phyloP scores from a whole-genome alignment of 2,113 vertebrate species.

The Pluvialis apricaria region DNA sequence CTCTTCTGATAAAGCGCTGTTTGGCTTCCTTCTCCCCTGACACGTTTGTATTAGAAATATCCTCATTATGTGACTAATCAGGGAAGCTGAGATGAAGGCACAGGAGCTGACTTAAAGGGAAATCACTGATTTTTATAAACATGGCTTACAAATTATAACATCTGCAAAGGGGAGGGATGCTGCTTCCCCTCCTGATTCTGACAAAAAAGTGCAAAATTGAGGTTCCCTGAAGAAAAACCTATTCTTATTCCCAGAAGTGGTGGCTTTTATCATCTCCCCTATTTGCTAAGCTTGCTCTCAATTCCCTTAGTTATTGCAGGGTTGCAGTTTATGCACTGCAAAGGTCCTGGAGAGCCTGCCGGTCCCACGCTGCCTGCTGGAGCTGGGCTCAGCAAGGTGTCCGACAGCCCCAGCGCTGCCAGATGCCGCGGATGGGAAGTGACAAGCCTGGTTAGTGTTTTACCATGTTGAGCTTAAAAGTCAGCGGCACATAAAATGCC shows the following conservation, averaged over 20 bases:
- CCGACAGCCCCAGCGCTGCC: accelerated
- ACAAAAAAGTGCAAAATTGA: not conserved
- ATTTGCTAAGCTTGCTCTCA: not conserved
- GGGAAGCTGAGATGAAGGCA: not conserved
- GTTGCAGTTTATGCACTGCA: not conserved
- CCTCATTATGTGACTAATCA: slow-evolving; percentile 35
- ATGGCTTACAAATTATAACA: not conserved
- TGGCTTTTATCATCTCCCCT: not conserved
- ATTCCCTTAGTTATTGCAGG: not conserved
- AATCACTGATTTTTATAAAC: not conserved
- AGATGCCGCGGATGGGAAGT: not conserved
- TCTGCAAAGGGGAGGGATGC: not conserved
- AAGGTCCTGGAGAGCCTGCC: not conserved
- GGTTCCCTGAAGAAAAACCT: not conserved
- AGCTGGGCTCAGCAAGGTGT: not conserved
- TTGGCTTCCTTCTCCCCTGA: slow-evolving; percentile 23
- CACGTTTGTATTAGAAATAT: slow-evolving; percentile 32
- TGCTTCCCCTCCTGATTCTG: not conserved
- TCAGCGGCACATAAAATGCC: not conserved
- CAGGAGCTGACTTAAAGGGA: not conserved
- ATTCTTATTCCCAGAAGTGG: not conserved
- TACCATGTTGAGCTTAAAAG: not conserved
- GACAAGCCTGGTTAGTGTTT: not conserved
- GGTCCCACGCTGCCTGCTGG: accelerated
- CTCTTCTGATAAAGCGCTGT: not conserved